Evolutionary conservation across 1,140 invertebrate species (phyloP), one percentile per base, ranked within the genome.

Genomic region (Bombus superbus): DNA sequence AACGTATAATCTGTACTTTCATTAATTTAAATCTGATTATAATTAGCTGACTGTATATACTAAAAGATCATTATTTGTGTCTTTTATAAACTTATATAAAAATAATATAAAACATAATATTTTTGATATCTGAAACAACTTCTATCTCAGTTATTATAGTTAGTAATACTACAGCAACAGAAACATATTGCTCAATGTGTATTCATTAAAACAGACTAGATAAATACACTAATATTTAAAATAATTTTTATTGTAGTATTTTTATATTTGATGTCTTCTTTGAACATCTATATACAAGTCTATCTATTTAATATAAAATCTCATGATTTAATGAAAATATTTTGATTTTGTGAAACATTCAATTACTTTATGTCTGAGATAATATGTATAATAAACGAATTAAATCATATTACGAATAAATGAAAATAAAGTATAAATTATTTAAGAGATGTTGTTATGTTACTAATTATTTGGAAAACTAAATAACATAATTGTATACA

Each of bases 221-320:
- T n/a, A 47, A n/a, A 59, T 68, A 68, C 22, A 68, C 0, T 75
- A 69, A 35, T 25, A 69, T 57, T 57, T 69, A 42, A 68, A 47
- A 25, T 78, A 69, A 13, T 2, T 78, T 68, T 35, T 80, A 42
- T 77, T 85, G 76, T 72, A 85, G 28, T 79, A 84, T 84, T 47
- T 28, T 64, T 35, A 62, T 80, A 59, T 11, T 79, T 79, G 59
- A 72, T 80, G 64, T 47, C 2, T 71, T 53, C 11, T 72, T 44
- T 44, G 9, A 44, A 59, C 42, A 47, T 79, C 25, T 80, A 80
- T 80, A 80, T 71, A 80, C 32, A 72, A 11, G 13, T 47, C 72
- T 32, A 85, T 79, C 53, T 73, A 80, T 80, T 11, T 44, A 62
- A 44, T 32, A 47, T 28, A 85, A 11, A 71, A 47, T 77, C 15